Evolutionary conservation across 2,113 vertebrate genomes (phyloP).

Genomic region (Petaurus breviceps): DNA sequence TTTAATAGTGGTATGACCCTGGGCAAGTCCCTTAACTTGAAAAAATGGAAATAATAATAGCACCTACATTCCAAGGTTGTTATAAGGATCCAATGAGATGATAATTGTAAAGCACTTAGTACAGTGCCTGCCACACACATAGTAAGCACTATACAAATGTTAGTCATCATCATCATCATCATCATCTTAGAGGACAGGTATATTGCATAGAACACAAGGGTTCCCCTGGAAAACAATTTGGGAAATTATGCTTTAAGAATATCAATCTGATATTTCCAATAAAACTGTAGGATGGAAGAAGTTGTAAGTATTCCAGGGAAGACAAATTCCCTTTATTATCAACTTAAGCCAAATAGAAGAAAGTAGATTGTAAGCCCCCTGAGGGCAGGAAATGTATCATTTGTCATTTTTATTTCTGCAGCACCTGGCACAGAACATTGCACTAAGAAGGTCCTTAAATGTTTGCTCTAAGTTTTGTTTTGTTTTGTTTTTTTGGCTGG

Average conservation of each 20-base stretch:
- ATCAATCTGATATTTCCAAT: neutral
- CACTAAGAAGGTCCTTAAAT: neutral
- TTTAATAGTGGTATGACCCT: neutral
- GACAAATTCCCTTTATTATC: neutral
- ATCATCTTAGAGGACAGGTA: neutral
- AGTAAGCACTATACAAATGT: neutral
- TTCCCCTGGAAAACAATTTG: neutral
- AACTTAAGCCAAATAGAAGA: neutral
- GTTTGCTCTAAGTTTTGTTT: neutral
- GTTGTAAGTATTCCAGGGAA: neutral
- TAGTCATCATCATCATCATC: neutral
- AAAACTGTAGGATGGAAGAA: neutral
- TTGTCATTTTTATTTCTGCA: neutral
- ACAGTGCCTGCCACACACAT: neutral
- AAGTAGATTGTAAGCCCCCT: neutral
- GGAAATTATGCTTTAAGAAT: neutral
- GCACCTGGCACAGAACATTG: neutral
- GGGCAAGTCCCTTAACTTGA: neutral
- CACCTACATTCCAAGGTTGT: neutral
- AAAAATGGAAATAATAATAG: constrained; percentile 1
- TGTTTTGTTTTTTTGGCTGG: neutral
- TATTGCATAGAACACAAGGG: neutral
- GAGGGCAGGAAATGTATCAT: neutral
- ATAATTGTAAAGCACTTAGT: constrained; percentile 1
- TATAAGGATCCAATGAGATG: neutral